These are phyloP conservation scores for Sternarchorhynchus goeldii DNA, from an alignment of 2,797 vertebrate species.

Conservation along the genomic window DNA sequence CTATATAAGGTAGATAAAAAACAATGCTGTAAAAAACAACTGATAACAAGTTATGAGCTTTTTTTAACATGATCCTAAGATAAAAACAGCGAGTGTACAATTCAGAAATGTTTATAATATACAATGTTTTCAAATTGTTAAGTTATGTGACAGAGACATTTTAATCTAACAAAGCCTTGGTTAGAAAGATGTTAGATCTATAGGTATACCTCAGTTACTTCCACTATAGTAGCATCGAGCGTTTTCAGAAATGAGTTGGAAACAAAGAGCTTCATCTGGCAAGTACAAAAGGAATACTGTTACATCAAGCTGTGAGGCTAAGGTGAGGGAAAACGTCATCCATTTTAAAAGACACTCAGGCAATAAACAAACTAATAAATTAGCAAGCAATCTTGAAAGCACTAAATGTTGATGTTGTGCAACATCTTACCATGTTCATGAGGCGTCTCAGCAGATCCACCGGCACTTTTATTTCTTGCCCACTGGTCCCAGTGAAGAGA, in stretches of 20 bases:
- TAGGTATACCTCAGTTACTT: constrained; percentile 80
- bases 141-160: neutral
- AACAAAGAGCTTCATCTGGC: constrained; percentile 88
- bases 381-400: neutral
- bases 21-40: neutral
- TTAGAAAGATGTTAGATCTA: constrained; percentile 12
- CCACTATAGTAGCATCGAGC: constrained; percentile 78
- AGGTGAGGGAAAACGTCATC: neutral
- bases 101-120: too few species aligned
- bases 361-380: too few species aligned
- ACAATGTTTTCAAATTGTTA: neutral
- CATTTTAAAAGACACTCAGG: too few species aligned
- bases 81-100: too few species aligned
- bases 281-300: constrained; percentile 29
- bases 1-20: constrained; percentile 67
- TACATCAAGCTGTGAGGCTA: neutral
- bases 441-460: constrained; percentile 85
- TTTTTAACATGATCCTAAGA: too few species aligned
- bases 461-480: constrained; percentile 84
- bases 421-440: constrained; percentile 80
- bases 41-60: neutral
- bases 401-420: neutral
- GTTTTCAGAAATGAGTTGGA: constrained; percentile 86
- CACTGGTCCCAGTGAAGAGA: constrained; percentile 81
- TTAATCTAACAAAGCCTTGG: neutral